phyloP scores from a whole-genome alignment of 2,797 vertebrate genomes.

The Huso huso region DNA sequence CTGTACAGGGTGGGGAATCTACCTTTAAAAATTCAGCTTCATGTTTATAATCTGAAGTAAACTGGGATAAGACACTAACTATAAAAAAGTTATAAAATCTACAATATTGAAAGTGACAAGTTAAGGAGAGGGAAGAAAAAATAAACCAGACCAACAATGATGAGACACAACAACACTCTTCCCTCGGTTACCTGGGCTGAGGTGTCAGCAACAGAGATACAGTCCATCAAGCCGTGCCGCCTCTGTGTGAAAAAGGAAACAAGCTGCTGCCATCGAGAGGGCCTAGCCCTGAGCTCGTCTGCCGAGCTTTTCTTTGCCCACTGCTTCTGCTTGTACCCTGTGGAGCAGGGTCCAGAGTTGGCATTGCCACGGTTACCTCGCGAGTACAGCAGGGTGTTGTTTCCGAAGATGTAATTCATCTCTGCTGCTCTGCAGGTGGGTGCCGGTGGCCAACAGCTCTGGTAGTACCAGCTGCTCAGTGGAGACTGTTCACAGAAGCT shows the following conservation, averaged over 20 bases:
- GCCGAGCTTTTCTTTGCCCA: constrained; percentile 83
- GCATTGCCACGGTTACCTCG: constrained; percentile 72
- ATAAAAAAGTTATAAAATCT: too few species aligned
- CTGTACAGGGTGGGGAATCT: too few species aligned
- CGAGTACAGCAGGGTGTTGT: constrained; percentile 87
- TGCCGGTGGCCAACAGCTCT: constrained; percentile 22
- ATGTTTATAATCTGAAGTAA: too few species aligned
- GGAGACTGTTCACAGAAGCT: constrained; percentile 59
- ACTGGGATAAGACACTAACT: too few species aligned
- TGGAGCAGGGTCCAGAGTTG: constrained; percentile 64
- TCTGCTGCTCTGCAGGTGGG: constrained; percentile 68
- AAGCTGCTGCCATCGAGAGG: constrained; percentile 90
- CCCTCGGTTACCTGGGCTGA: constrained; percentile 75
- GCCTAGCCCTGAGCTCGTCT: constrained; percentile 65
- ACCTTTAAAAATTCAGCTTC: too few species aligned
- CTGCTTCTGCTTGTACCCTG: constrained; percentile 79
- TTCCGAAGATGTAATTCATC: constrained; percentile 98
- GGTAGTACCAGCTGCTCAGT: constrained; percentile 56
- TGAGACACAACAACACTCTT: too few species aligned
- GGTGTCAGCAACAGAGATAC: constrained; percentile 76
- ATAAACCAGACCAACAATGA: too few species aligned
- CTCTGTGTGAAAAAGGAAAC: constrained; percentile 81
- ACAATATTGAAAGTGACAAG: too few species aligned
- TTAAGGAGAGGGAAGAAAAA: too few species aligned
- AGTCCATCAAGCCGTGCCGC: constrained; percentile 90